phyloP scores from a whole-genome alignment of 1,140 invertebrate species.

The Pseudomyrmex sp. region DNA sequence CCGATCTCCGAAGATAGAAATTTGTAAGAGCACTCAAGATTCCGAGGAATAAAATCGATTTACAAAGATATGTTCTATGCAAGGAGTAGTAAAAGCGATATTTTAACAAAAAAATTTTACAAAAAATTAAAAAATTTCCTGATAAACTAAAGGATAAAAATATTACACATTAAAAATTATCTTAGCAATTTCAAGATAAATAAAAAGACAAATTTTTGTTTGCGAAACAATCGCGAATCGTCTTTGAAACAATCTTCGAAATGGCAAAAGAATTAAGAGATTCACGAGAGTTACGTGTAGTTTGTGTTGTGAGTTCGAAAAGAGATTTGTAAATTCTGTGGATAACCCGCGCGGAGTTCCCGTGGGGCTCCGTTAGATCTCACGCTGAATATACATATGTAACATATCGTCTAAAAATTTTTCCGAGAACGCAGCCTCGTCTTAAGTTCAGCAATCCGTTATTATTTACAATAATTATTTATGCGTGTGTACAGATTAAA shows the following conservation, averaged over 20 bases:
- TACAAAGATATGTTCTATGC: not conserved
- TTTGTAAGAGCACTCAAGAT: not conserved
- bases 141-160: too few species aligned
- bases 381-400: constrained; percentile 21
- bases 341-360: not conserved
- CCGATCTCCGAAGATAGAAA: not conserved
- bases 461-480: constrained; percentile 46
- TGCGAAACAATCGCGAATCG: not conserved
- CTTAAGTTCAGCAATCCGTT: constrained; percentile 41
- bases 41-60: constrained; percentile 11
- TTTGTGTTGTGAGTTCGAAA: not conserved
- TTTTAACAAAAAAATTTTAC: not conserved
- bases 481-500: constrained; percentile 53
- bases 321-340: not conserved
- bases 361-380: not conserved
- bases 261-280: not conserved
- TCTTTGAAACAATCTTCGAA: not conserved
- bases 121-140: not conserved
- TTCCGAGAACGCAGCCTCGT: constrained; percentile 33
- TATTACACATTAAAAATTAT: not conserved
- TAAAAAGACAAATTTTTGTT: not conserved
- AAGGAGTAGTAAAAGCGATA: not conserved
- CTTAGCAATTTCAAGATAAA: not conserved
- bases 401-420: constrained; percentile 16
- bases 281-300: not conserved